Percentiles rank a stretch among this genome's conserved stretches.
These are phyloP conservation scores for Andricus grossulariae DNA, from an alignment of 1,140 invertebrate species.

Conservation along the genomic window DNA sequence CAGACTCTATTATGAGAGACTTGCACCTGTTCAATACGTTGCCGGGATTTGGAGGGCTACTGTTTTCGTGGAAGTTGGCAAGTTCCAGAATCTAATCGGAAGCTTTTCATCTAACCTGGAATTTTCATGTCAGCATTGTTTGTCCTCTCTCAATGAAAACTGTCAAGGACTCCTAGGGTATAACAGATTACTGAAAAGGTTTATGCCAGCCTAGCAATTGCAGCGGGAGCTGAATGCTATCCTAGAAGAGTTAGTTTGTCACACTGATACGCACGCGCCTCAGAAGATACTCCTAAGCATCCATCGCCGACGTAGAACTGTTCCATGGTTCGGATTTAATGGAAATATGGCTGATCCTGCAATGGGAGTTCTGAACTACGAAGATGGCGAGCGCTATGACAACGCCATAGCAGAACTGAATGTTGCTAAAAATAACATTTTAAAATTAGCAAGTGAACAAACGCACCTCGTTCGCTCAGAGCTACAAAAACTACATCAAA, in stretches of 20 bases:
- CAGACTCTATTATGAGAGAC: background rate
- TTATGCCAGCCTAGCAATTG: too few species aligned
- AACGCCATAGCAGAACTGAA: background rate
- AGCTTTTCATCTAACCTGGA: background rate
- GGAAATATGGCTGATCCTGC: background rate
- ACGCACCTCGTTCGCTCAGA: background rate
- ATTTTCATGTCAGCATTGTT: background rate
- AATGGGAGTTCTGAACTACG: too few species aligned
- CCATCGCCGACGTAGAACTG: too few species aligned
- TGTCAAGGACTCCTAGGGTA: too few species aligned
- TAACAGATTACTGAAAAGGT: too few species aligned
- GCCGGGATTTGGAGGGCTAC: background rate
- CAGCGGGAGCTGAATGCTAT: background rate
- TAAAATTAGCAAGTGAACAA: background rate
- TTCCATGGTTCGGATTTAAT: background rate
- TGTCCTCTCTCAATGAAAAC: too few species aligned
- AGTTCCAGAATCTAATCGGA: background rate
- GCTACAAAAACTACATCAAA: background rate
- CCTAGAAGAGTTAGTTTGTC: too few species aligned
- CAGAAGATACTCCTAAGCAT: too few species aligned
- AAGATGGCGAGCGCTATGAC: too few species aligned
- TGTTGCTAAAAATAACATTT: background rate
- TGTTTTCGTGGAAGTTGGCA: background rate
- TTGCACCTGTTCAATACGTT: background rate
- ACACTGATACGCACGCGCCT: too few species aligned